Evolutionary conservation across 2,113 vertebrate genomes (phyloP), one percentile per base, ranked within the genome.

Genomic region (Poicephalus gulielmi): DNA sequence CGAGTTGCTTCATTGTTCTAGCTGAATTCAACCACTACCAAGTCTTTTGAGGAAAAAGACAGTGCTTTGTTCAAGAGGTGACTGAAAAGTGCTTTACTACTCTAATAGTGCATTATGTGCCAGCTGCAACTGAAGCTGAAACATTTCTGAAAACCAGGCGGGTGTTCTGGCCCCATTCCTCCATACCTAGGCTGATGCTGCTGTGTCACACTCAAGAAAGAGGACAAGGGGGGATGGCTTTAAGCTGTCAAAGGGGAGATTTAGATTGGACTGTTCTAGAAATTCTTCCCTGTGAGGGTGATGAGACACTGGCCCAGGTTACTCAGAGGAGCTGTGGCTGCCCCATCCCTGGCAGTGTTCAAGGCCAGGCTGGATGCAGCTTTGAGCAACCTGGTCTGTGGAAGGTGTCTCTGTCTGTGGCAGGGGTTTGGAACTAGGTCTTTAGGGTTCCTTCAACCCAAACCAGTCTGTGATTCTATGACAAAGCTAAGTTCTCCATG

Each of bases 1-100:
- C 81, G 17, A 88, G 66, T 94, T 95, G 50, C 74, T 85, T 92
- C 39, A 39, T 92, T 96, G 60, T 86, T 90, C 60, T 77, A 68
- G 53, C 37, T 75, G 60, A 94, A 91, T 78, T 87, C 63, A 86
- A 77, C 33, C 44, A 75, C 66, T 64, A 49, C 63, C 80, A 94
- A 52, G n/a, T 88, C 86, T 90, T 96, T 35, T 41, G 64, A 86
- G 79, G 69, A 90, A 95, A 94, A 95, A 94, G 55, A 81, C 64
- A 57, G 76, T 50, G 44, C 60, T 89, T 95, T 94, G 83, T 95
- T 92, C 74, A 60, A 37, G 41, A 88, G 20, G 46, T 10, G 2
- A 75, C 81, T 69, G 68, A 81, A 68, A 90, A 96, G 81, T 90
- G 62, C 69, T 90, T 93, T 90, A 57, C 12, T 55, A 12, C 57